Conservation (phyloP, 2,888 invertebrate species). For the Therioaphis trifolii region DNA sequence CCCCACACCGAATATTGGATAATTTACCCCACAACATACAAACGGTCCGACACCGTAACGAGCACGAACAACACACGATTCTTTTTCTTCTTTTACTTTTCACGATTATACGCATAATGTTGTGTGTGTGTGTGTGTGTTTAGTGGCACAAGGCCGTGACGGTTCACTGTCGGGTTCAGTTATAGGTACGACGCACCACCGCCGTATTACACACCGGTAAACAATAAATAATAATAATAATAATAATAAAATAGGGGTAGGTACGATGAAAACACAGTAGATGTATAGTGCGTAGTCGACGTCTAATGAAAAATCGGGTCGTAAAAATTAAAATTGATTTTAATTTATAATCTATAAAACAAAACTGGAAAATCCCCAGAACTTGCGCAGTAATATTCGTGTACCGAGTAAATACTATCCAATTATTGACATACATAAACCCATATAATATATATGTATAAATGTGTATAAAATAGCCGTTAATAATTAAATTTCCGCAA, state of each 20-base stretch:
- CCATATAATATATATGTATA: no score
- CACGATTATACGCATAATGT: not conserved
- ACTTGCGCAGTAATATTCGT: not conserved
- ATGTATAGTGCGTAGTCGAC: not conserved
- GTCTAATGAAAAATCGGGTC: not conserved
- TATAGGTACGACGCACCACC: not conserved
- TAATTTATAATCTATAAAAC: not conserved
- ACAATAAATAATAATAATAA: not conserved
- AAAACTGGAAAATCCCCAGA: not conserved
- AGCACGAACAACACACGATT: conserved; percentile 2
- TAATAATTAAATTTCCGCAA: conserved; percentile 28
- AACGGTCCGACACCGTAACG: conserved; percentile 55
- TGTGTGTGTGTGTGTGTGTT: not conserved
- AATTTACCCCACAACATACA: conserved; percentile 44
- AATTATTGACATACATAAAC: not conserved
- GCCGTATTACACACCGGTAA: not conserved
- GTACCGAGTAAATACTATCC: not conserved
- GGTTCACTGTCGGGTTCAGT: conserved; percentile 22
- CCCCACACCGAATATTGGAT: conserved; percentile 16
- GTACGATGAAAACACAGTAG: not conserved
- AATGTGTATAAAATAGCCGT: not conserved
- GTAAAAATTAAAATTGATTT: not conserved
- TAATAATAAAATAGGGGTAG: no score
- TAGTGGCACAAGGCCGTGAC: conserved; percentile 42
- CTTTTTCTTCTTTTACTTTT: not conserved